These are phyloP conservation scores for Chloroceryle amazona DNA, from an alignment of 2,797 vertebrate species.

Conservation along the genomic window DNA sequence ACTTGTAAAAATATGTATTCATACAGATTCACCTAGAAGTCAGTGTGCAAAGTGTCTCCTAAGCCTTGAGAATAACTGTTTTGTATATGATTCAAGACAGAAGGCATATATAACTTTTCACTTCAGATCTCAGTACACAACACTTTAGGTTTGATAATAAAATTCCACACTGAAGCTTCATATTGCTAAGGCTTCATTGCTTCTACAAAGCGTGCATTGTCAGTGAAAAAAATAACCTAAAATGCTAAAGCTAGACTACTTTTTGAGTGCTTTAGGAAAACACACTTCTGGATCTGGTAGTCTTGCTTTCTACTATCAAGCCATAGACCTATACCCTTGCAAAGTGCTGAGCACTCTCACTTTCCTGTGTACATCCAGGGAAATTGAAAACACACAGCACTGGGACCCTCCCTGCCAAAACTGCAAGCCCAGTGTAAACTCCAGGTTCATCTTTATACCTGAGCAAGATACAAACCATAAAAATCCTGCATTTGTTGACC, in stretches of 20 bases:
- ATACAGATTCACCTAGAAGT: background rate
- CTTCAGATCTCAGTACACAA: background rate
- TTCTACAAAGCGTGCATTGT: background rate
- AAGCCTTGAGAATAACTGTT: background rate
- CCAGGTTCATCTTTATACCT: background rate
- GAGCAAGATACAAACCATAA: background rate
- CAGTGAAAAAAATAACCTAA: background rate
- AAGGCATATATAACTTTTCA: background rate
- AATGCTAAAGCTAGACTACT: background rate
- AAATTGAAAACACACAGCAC: background rate
- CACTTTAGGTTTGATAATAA: background rate
- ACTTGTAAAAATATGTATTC: background rate
- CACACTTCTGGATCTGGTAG: background rate
- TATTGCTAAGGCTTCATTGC: background rate
- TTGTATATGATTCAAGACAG: background rate
- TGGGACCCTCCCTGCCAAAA: background rate
- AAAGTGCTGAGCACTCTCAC: background rate
- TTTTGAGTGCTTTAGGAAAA: background rate
- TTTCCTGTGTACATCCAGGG: background rate
- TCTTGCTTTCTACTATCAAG: background rate
- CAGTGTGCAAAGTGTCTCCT: background rate
- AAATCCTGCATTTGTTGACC: background rate
- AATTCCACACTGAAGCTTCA: background rate
- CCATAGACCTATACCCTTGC: background rate
- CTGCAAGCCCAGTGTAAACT: background rate